Base-by-base conservation (phyloP, 2,113 vertebrate genomes). In the Seriola aureovittata region DNA sequence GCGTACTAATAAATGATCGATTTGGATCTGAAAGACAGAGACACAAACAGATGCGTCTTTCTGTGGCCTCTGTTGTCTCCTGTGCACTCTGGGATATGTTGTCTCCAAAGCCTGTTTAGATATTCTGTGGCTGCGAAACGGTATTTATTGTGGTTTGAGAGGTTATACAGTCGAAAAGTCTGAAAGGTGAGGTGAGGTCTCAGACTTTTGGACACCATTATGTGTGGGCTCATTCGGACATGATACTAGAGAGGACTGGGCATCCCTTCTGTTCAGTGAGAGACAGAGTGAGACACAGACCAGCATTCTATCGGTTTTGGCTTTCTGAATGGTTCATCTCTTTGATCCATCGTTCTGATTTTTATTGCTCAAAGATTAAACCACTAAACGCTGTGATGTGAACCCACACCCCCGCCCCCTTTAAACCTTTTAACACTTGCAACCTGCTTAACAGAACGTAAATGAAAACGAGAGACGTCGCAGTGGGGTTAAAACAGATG, bases 1-100 rank as follows among this genome's bases (percentile, higher is more conserved):
- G 88, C 90, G 60, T 87, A 78, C 86, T 92, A 90, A 95, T 93
- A 96, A 92, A 95, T 95, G 93, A 93, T 94, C 95, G 91, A 93
- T 92, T 92, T 76, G 81, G 85, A 93, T 90, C 77, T 85, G 88
- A 93, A 88, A 93, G 89, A 88, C 86, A 83, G 77, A 84, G 77
- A 89, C 87, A 89, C 86, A 93, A 92, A 93, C 93, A 93, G 89
- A 91, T 92, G 91, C 86, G 85, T 80, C 88, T 88, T 86, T 92
- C 90, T 85, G 67, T 85, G 73, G 71, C 44, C 80, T 57, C 83
- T 66, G 80, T 73, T 75, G 67, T 71, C 42, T 81, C 80, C 60
- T 57, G 40, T 83, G 75, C 65, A 71, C 78, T 48, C 70, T 64
- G 65, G 65, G 63, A 52, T 80, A 54, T 58, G 44, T 57, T 23